These are phyloP conservation scores for Pachypanchax playfairii DNA, from an alignment of 2,113 vertebrate species.

Conservation along the genomic window DNA sequence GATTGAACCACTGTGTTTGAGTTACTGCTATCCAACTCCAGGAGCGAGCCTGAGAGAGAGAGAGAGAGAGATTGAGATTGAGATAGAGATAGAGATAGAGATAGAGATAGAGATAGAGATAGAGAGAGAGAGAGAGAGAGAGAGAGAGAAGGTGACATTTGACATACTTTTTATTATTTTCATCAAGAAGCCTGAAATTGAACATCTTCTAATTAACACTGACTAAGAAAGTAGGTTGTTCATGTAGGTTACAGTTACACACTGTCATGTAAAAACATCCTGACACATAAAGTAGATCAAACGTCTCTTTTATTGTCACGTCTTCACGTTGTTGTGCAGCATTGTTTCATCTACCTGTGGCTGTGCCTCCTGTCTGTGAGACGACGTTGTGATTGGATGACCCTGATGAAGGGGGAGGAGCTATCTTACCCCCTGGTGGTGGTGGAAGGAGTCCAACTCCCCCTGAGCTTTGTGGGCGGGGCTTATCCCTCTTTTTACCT, in stretches of 20 bases:
- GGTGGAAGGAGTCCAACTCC: constrained; percentile 89
- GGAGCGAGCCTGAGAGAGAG: constrained; percentile 61
- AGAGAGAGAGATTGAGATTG: not conserved
- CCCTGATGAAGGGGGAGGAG: constrained; percentile 71
- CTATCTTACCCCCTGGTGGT: constrained; percentile 88
- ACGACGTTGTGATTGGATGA: constrained; percentile 79
- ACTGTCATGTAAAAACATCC: not conserved
- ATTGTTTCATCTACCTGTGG: constrained; percentile 31
- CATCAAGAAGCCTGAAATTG: not conserved
- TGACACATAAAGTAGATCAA: not conserved
- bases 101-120: not conserved
- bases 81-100: not conserved
- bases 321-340: not conserved
- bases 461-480: constrained; percentile 81
- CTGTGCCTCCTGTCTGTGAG: constrained; percentile 45
- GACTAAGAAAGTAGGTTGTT: constrained; percentile 7
- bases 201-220: not conserved
- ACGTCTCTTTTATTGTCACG: not conserved
- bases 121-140: not conserved
- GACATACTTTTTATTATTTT: constrained; percentile 22
- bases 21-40: constrained; percentile 76
- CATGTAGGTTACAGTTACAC: not conserved
- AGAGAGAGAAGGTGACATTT: not conserved
- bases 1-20: constrained; percentile 74
- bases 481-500: constrained; percentile 88